These are phyloP conservation scores for Ormia ochracea DNA, from an alignment of 2,888 invertebrate species.

Conservation along the genomic window DNA sequence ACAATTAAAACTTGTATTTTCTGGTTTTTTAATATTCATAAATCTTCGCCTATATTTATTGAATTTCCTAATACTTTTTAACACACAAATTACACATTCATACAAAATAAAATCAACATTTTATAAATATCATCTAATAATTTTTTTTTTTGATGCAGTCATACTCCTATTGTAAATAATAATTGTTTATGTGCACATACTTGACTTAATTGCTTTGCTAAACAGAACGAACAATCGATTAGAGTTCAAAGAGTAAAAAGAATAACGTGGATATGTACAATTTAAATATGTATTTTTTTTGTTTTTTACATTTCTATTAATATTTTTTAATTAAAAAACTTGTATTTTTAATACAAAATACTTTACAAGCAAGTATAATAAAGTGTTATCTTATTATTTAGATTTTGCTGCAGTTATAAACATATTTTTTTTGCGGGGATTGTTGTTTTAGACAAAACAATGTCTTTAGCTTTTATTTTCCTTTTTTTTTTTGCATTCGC, in stretches of 20 bases:
- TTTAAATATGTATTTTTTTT: neutral
- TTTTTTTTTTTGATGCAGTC: neutral
- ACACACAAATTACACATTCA: neutral
- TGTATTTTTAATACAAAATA: too few relatives aligned
- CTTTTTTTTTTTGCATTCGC: neutral
- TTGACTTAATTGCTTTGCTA: slow-evolving; percentile 30
- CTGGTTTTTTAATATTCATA: neutral
- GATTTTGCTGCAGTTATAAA: neutral
- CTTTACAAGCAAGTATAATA: slow-evolving; percentile 4
- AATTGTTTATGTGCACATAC: slow-evolving; percentile 25
- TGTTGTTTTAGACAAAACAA: neutral
- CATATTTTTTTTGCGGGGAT: neutral
- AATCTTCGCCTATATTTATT: neutral
- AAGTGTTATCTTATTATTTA: slow-evolving; percentile 17
- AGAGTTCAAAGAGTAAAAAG: too few relatives aligned
- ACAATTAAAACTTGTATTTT: neutral
- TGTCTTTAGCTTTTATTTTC: neutral
- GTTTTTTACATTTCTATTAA: neutral
- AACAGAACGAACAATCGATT: neutral
- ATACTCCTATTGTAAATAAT: neutral
- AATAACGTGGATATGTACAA: neutral
- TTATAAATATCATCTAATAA: neutral
- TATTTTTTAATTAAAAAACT: neutral
- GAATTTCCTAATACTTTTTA: neutral
- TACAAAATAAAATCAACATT: neutral